Evolutionary conservation across 2,113 vertebrate genomes (phyloP), one percentile per base, ranked within the genome.

Genomic region (Mungos mungo): DNA sequence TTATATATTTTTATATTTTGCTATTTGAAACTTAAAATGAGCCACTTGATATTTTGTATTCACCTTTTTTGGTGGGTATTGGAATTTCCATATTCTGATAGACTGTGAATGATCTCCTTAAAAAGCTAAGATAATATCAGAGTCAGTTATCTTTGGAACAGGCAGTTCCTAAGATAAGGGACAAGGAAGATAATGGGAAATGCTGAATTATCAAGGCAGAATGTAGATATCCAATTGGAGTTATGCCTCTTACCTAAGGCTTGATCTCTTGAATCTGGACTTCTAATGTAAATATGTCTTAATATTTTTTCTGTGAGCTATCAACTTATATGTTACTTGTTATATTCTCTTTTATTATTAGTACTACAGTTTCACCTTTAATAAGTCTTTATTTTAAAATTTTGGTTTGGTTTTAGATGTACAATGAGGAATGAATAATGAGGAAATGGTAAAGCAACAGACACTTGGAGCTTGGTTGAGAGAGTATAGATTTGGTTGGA

Each of bases 11-110:
- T 47, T 31, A 35, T 63, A 90, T 77, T 95, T 93, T 84, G 21
- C 41, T 38, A 69, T 71, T 95, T 91, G 18, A 81, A 95, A 35
- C 10, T 60, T 71, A 38, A 87, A 96, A 95, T 63, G 11, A 91
- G 23, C 11, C 54, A 82, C 5, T 71, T 82, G 19, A 66, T 66
- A 57, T 1, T 80, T 15, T 86, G 35, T 72, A n/a, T 38, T 88
- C 15, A 19, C 68, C 50, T 91, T 95, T 94, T 94, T 27, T 54
- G 65, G 31, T 50, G 13, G 45, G 50, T 63, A 50, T 27, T 41
- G 25, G 35, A 66, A 35, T 92, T 71, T 66, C 52, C n/a, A 65
- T 93, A 83, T 54, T 86, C 57, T 74, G 25, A 80, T 69, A 81
- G 74, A 80, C 5, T 87, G 41, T 89, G 14, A 16, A 35, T 47